Conservation (phyloP, 53 echinoderm and acorn worm species). For the Echinarachnius parma region DNA sequence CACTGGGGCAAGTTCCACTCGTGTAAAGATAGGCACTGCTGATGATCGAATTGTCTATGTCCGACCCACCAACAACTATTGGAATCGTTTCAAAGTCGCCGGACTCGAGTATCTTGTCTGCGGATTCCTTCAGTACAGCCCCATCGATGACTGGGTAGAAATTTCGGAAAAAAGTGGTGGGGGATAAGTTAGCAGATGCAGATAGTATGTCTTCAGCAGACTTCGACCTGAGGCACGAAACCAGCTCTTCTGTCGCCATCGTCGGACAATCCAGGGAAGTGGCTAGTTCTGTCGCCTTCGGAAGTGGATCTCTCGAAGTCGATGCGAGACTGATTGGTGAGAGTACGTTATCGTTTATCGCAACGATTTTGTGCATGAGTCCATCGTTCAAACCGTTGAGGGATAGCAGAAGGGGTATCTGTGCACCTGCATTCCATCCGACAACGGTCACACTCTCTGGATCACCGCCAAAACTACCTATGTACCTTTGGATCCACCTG, state of each 20-base stretch:
- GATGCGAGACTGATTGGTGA: not conserved
- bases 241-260: constrained; percentile 5
- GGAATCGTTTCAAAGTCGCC: constrained; percentile 26
- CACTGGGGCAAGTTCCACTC: constrained; percentile 7
- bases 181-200: not conserved
- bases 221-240: constrained; percentile 44
- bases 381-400: constrained; percentile 42
- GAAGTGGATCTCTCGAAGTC: constrained; percentile 15
- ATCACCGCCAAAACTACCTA: constrained; percentile 68
- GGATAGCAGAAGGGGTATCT: constrained; percentile 39
- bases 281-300: constrained; percentile 28
- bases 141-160: constrained; percentile 18
- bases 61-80: constrained; percentile 6
- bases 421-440: constrained; percentile 59
- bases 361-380: constrained; percentile 51
- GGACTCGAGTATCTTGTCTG: constrained; percentile 20
- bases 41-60: constrained; percentile 9
- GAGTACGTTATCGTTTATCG: constrained; percentile 38
- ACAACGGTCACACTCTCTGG: constrained; percentile 46
- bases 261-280: constrained; percentile 28
- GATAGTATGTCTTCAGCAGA: not conserved
- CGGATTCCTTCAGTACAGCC: not conserved
- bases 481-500: constrained; percentile 63
- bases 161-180: no score
- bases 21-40: not conserved